Evolutionary conservation across 2,113 vertebrate genomes (phyloP), one percentile per base, ranked within the genome.

Genomic region (Tinamus guttatus): DNA sequence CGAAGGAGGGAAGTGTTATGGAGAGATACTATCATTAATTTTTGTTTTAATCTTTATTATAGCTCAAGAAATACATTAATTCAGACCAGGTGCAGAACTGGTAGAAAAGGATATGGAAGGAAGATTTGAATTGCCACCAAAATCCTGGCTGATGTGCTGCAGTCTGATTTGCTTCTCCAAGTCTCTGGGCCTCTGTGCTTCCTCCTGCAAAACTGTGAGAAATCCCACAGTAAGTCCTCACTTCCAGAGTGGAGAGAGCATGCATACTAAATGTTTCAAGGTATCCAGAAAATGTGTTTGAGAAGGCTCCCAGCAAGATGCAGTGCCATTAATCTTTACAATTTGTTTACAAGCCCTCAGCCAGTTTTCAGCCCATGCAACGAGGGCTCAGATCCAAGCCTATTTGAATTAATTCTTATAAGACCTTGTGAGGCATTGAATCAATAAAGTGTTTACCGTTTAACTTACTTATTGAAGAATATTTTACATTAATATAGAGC

Each of bases 261-360:
- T 22, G 80, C 79, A 40, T 43, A 80, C 49, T 82, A 77, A 38
- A 34, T 22, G 71, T 82, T 94, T 77, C 63, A 65, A 83, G 36
- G 27, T 64, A 83, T 45, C 25, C 68, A 89, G 65, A 88, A 89
- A 83, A 90, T 5, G 27, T 11, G 15, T 84, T 81, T 51, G 56
- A 78, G 73, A 90, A 78, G 60, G 45, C 17, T 83, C 11, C 59
- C 45, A 83, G 86, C 40, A 94, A 89, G 60, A 30, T 91, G 65
- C 65, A 41, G 58, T 60, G 41, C 28, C 70, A 76, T 94, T 95
- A 91, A 84, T 93, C 81, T 93, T 93, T n/a, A 51, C 40, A 85
- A 93, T 91, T 93, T 90, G 64, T 96, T 95, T 97, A 89, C 78
- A 90, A 93, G 91, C 49, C 76, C 75, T 79, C 71, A 90, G 41